Conservation (phyloP, 37 sponge, comb jelly and placozoan genomes). For the Hexactinellida sp. region DNA sequence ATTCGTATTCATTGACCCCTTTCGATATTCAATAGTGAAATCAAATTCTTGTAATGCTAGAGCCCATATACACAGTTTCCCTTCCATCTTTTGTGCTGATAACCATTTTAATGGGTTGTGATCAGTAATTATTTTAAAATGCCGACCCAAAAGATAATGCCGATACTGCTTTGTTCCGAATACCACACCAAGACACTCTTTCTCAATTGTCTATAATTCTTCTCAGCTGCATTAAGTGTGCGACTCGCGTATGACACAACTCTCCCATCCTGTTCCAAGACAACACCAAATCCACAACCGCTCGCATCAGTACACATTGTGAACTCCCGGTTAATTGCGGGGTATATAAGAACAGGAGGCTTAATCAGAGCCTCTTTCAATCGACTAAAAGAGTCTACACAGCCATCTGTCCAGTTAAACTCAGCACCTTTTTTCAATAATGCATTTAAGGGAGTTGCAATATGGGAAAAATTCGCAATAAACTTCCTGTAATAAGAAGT, state of each 20-base stretch:
- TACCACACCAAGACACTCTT: conserved; percentile 35
- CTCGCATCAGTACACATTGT: conserved; percentile 26
- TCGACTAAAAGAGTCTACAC: not conserved
- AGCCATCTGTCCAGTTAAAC: not conserved
- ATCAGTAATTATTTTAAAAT: conserved; percentile 24
- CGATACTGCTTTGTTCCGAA: conserved; percentile 36
- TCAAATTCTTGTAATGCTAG: conserved; percentile 36
- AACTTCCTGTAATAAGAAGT: not conserved
- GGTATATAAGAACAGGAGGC: not conserved
- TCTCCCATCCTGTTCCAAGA: conserved; percentile 22
- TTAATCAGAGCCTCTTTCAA: not conserved
- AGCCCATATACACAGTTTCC: conserved; percentile 35
- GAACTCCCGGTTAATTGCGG: not conserved
- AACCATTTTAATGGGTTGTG: conserved; percentile 33
- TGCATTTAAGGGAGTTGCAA: not conserved
- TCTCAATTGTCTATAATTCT: conserved; percentile 27
- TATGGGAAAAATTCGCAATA: not conserved
- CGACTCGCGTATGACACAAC: conserved; percentile 31
- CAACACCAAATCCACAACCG: conserved; percentile 12
- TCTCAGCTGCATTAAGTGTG: conserved; percentile 25
- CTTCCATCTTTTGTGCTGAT: conserved; percentile 45
- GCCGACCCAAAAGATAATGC: conserved; percentile 31
- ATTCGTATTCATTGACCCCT: conserved; percentile 22
- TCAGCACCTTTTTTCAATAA: not conserved
- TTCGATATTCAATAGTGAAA: conserved; percentile 26